Percentiles rank a stretch among this genome's conserved stretches.
Evolutionary conservation across 2,888 invertebrate species (phyloP).

Genomic region (Meghimatium bilineatum): DNA sequence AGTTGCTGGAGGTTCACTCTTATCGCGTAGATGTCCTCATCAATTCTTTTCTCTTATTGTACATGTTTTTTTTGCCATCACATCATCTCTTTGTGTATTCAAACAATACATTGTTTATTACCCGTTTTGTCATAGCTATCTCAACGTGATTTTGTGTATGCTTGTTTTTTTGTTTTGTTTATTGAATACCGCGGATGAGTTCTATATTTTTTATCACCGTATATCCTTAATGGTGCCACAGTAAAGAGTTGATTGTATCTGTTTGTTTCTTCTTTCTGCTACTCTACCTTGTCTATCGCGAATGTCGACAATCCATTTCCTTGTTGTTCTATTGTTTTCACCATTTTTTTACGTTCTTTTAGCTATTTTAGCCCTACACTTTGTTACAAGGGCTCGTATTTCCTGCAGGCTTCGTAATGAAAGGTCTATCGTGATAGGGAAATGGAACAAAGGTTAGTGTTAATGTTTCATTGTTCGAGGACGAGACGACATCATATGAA

Average conservation of each 20-base stretch:
- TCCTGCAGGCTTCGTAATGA: not conserved
- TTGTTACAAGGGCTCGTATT: not conserved
- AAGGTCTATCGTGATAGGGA: not conserved
- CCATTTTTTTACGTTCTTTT: not conserved
- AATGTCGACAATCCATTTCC: not conserved
- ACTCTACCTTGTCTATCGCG: not conserved
- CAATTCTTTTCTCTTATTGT: constrained; percentile 16
- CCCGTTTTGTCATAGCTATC: not conserved
- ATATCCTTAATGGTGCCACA: not conserved
- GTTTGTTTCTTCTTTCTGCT: not conserved
- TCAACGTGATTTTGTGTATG: not conserved
- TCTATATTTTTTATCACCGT: not conserved
- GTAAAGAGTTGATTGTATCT: not conserved
- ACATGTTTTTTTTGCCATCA: not conserved
- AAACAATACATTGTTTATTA: not conserved
- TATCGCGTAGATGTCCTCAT: constrained; percentile 29
- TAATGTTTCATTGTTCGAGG: not conserved
- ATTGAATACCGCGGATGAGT: not conserved
- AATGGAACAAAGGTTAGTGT: not conserved
- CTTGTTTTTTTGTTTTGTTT: too few relatives aligned
- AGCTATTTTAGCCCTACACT: not conserved
- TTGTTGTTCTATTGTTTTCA: constrained; percentile 3
- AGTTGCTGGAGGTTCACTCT: not conserved
- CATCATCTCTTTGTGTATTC: not conserved
- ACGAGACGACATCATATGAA: not conserved